Evolutionary conservation across 53 echinoderm and acorn worm genomes (phyloP).

Genomic region (Antedon mediterranea): DNA sequence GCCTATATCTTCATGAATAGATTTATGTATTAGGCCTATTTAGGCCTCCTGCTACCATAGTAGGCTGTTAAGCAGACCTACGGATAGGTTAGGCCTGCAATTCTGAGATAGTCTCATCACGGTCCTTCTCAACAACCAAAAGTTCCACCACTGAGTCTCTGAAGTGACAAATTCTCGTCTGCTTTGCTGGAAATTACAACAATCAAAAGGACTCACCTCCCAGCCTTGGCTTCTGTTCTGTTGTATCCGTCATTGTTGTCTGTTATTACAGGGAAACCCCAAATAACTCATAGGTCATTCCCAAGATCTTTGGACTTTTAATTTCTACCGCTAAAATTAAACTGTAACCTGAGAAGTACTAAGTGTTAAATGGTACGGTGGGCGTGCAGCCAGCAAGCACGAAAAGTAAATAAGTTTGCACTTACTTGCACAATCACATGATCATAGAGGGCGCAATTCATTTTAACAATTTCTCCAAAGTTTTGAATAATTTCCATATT

Average conservation of each 20-base stretch:
- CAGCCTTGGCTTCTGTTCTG: neutral
- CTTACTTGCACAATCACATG: neutral
- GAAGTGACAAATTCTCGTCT: too few relatives aligned
- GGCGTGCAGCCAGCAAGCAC: neutral
- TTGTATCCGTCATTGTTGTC: neutral
- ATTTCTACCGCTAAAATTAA: neutral
- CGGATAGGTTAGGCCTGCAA: too few relatives aligned
- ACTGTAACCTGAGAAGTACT: neutral
- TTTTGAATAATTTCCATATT: too few relatives aligned
- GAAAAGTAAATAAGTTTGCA: neutral
- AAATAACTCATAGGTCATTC: neutral
- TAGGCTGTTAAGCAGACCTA: too few relatives aligned
- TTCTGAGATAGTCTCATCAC: too few relatives aligned
- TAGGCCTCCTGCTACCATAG: too few relatives aligned
- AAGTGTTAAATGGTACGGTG: neutral
- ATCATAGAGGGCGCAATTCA: neutral
- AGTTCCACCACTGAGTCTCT: too few relatives aligned
- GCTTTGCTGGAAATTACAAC: too few relatives aligned
- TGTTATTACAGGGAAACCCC: neutral
- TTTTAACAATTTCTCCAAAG: too few relatives aligned
- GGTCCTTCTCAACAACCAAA: too few relatives aligned
- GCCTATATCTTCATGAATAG: too few relatives aligned
- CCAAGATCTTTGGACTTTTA: neutral
- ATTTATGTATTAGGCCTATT: too few relatives aligned
- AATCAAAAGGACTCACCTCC: neutral